These are phyloP conservation scores for Lepidurus couesii DNA, from an alignment of 1,140 invertebrate genomes.

Conservation along the genomic window DNA sequence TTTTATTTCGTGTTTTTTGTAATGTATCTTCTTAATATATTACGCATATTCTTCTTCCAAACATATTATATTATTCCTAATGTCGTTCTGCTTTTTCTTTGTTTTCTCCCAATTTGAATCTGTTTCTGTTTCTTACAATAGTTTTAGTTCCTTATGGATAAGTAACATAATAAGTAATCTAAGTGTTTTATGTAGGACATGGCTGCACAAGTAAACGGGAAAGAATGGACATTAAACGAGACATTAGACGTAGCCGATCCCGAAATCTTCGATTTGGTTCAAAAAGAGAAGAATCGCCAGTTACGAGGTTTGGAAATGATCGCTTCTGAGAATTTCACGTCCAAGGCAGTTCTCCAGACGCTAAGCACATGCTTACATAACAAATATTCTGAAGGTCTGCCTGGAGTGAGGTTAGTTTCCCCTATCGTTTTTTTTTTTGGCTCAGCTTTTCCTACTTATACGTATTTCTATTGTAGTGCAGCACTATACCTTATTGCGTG, in stretches of 20 bases:
- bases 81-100: too few relatives aligned
- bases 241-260: slow-evolving; percentile 58
- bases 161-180: too few relatives aligned
- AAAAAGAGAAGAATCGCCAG: slow-evolving; percentile 84
- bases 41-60: too few relatives aligned
- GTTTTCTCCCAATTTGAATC: too few relatives aligned
- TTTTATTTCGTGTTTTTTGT: too few relatives aligned
- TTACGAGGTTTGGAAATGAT: slow-evolving; percentile 84
- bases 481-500: too few relatives aligned
- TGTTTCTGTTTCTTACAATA: too few relatives aligned
- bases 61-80: too few relatives aligned
- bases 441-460: too few relatives aligned
- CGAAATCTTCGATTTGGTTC: slow-evolving; percentile 75
- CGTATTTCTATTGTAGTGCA: too few relatives aligned
- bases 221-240: slow-evolving; percentile 35
- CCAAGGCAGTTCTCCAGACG: slow-evolving; percentile 81
- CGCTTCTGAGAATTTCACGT: slow-evolving; percentile 96
- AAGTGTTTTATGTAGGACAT: not conserved
- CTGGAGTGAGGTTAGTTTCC: slow-evolving; percentile 63
- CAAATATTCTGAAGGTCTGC: slow-evolving; percentile 96
- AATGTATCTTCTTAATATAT: too few relatives aligned
- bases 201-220: not conserved
- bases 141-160: too few relatives aligned
- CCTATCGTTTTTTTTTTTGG: not conserved
- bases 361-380: slow-evolving; percentile 90